A percentile compares a stretch with the other conserved stretches of the same genome.
These are phyloP conservation scores for Vanessa atalanta DNA, from an alignment of 1,140 invertebrate species.

Conservation along the genomic window DNA sequence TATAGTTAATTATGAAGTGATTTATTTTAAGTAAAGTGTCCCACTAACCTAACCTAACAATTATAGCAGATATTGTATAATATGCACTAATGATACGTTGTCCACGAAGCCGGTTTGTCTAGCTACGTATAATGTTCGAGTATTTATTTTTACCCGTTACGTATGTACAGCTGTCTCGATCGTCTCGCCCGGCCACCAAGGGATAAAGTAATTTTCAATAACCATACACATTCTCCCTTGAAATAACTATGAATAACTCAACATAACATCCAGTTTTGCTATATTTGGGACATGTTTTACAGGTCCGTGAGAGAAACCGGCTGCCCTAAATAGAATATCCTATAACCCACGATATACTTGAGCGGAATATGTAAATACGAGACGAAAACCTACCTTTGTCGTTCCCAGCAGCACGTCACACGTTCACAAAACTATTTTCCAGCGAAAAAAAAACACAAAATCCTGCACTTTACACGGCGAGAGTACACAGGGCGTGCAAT, in stretches of 20 bases:
- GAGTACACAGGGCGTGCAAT: conserved; percentile 72
- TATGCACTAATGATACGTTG: conserved; percentile 73
- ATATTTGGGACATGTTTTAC: conserved; percentile 72
- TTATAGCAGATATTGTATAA: conserved; percentile 57
- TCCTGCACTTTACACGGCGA: conserved; percentile 65
- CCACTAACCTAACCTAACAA: conserved; percentile 31
- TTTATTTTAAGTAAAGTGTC: neutral
- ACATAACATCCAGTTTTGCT: conserved; percentile 47
- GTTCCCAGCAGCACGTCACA: conserved; percentile 50
- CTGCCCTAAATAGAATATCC: conserved; percentile 56
- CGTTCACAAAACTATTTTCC: conserved; percentile 59
- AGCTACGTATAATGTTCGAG: conserved; percentile 71
- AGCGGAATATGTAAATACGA: conserved; percentile 40
- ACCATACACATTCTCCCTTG: conserved; percentile 59
- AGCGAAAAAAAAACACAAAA: conserved; percentile 66
- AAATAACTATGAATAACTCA: conserved; percentile 54
- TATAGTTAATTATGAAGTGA: neutral
- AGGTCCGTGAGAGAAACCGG: conserved; percentile 57
- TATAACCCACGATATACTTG: conserved; percentile 35
- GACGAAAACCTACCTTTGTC: conserved; percentile 59
- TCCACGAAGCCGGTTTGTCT: conserved; percentile 75
- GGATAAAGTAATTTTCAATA: conserved; percentile 71
- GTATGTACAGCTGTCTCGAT: conserved; percentile 74
- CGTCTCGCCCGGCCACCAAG: conserved; percentile 72
- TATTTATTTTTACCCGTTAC: conserved; percentile 80